phyloP scores from a whole-genome alignment of 2,113 vertebrate species.

The Barbus barbus region DNA sequence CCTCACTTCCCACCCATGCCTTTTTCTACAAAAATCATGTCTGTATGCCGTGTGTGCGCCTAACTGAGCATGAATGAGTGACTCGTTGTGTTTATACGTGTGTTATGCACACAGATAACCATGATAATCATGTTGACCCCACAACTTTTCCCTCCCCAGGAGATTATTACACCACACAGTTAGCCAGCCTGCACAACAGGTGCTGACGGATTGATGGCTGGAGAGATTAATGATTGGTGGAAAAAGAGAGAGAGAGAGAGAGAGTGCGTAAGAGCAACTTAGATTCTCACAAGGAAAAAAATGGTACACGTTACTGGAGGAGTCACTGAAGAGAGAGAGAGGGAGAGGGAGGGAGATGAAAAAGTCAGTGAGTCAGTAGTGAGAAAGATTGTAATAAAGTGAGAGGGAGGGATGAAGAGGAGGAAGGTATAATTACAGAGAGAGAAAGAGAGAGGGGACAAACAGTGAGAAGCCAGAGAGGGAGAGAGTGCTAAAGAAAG shows the following conservation, averaged over 20 bases:
- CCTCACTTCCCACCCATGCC: constrained; percentile 25
- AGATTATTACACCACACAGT: constrained; percentile 36
- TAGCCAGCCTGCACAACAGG: constrained; percentile 41
- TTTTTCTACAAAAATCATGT: constrained; percentile 20
- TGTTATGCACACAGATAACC: constrained; percentile 33
- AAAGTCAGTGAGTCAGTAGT: constrained; percentile 68
- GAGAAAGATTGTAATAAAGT: constrained; percentile 74
- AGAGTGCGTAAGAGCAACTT: constrained; percentile 39
- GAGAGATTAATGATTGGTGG: constrained; percentile 14
- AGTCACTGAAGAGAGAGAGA: constrained; percentile 50
- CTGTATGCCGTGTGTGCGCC: not conserved
- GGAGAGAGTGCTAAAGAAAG: constrained; percentile 58
- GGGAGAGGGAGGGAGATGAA: constrained; percentile 43
- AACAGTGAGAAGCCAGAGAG: constrained; percentile 58
- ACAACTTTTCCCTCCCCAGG: constrained; percentile 17
- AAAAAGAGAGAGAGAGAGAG: constrained; percentile 37
- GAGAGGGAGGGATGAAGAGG: constrained; percentile 73
- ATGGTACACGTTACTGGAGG: constrained; percentile 58
- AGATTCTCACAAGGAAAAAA: constrained; percentile 45
- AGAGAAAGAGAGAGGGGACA: constrained; percentile 60
- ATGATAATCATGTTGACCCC: constrained; percentile 38
- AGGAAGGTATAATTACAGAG: constrained; percentile 77
- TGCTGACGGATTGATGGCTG: constrained; percentile 45
- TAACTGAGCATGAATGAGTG: constrained; percentile 40
- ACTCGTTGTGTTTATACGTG: constrained; percentile 20